These are phyloP conservation scores for Vimba vimba DNA, from an alignment of 2,113 vertebrate genomes.

Conservation along the genomic window DNA sequence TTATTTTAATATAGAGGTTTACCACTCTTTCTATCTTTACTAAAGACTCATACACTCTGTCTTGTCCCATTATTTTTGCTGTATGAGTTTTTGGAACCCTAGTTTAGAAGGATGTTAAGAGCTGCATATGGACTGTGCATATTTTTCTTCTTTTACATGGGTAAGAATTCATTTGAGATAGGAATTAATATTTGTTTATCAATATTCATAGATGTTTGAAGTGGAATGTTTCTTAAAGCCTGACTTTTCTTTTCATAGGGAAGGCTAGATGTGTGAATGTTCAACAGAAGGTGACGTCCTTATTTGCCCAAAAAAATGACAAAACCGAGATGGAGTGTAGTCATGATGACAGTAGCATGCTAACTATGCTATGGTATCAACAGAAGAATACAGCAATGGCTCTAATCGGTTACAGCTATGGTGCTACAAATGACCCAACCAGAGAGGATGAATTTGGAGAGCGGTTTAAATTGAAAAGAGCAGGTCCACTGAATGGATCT, in stretches of 20 bases:
- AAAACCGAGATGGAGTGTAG: slow-evolving; percentile 58
- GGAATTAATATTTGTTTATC: background rate
- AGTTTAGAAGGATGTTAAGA: slow-evolving; percentile 26
- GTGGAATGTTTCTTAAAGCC: background rate
- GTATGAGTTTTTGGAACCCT: background rate
- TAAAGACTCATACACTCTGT: background rate
- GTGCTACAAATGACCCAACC: too few relatives aligned
- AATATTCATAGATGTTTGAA: background rate
- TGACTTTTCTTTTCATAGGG: slow-evolving; percentile 46
- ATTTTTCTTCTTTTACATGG: slow-evolving; percentile 14
- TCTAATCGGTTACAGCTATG: slow-evolving; percentile 61
- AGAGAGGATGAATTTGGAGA: slow-evolving; percentile 52
- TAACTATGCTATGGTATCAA: slow-evolving; percentile 66
- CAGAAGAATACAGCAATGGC: slow-evolving; percentile 53
- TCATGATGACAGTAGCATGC: slow-evolving; percentile 26
- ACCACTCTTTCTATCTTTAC: background rate
- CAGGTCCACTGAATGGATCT: slow-evolving; percentile 12
- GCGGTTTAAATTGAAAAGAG: slow-evolving; percentile 51
- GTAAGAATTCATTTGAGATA: background rate
- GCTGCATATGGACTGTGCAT: background rate
- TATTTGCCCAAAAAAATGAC: slow-evolving; percentile 4
- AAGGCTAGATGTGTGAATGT: slow-evolving; percentile 47
- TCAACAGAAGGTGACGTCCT: slow-evolving; percentile 26
- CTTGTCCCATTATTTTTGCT: background rate
- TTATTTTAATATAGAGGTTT: background rate